Conservation (phyloP, 2,888 invertebrate species). For the Cyclophora punctaria region DNA sequence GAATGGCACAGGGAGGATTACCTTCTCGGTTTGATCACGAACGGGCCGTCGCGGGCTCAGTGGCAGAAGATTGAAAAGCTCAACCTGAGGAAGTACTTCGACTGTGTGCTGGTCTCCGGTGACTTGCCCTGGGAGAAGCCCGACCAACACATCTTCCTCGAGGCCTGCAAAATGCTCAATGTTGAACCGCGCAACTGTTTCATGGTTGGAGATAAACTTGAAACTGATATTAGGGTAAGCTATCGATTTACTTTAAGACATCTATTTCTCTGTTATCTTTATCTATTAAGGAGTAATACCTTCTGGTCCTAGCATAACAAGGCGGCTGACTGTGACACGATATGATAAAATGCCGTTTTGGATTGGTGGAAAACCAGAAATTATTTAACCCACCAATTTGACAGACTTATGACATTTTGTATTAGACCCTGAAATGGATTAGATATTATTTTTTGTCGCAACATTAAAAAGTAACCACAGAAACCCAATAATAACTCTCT, state of each 20-base stretch:
- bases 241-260: neutral
- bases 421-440: too few relatives aligned
- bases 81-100: slow-evolving; percentile 82
- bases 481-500: too few relatives aligned
- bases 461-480: too few relatives aligned
- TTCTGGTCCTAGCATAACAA: too few relatives aligned
- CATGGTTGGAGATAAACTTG: slow-evolving; percentile 92
- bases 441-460: too few relatives aligned
- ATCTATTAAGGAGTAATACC: too few relatives aligned
- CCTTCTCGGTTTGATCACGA: slow-evolving; percentile 87
- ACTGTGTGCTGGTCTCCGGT: slow-evolving; percentile 86
- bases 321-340: too few relatives aligned
- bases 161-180: slow-evolving; percentile 84
- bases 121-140: slow-evolving; percentile 93
- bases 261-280: neutral
- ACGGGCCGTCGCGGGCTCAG: slow-evolving; percentile 89
- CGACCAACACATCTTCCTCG: slow-evolving; percentile 85
- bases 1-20: slow-evolving; percentile 79
- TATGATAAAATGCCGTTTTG: too few relatives aligned
- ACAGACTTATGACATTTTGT: too few relatives aligned
- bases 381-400: too few relatives aligned
- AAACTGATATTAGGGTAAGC: slow-evolving; percentile 85
- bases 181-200: slow-evolving; percentile 85
- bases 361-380: too few relatives aligned
- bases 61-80: slow-evolving; percentile 90